phyloP scores from a whole-genome alignment of 2,888 invertebrate species.

The Ferdinandea cuprea region DNA sequence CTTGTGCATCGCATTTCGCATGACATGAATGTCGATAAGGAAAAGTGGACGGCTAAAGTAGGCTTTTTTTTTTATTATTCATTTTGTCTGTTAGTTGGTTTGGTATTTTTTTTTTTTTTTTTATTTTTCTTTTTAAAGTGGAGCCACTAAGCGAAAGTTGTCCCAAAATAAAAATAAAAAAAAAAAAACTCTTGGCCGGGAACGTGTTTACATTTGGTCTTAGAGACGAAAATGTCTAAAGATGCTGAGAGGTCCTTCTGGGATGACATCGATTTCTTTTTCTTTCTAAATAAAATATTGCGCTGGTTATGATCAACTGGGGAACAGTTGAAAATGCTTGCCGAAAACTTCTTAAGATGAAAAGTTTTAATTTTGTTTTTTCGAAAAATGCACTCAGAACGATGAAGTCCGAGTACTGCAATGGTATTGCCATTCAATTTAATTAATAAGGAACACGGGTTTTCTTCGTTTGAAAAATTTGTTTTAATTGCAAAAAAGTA shows the following conservation, averaged over 20 bases:
- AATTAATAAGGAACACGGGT: conserved; percentile 34
- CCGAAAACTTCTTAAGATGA: conserved; percentile 33
- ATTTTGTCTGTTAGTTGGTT: conserved; percentile 8
- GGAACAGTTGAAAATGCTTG: conserved; percentile 50
- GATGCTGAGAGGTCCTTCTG: not conserved
- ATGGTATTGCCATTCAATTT: conserved; percentile 32
- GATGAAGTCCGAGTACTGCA: not conserved
- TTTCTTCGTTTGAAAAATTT: no score
- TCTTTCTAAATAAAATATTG: conserved; percentile 17
- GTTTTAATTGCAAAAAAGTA: no score
- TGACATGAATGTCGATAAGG: conserved; percentile 59
- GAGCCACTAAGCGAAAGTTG: conserved; percentile 48
- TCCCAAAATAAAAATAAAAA: conserved; percentile 28
- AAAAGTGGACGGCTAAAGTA: conserved; percentile 23
- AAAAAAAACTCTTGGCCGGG: conserved; percentile 16
- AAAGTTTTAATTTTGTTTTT: conserved; percentile 48
- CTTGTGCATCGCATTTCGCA: conserved; percentile 50
- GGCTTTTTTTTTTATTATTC: conserved; percentile 12
- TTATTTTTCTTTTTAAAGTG: conserved; percentile 30
- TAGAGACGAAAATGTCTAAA: not conserved
- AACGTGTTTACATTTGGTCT: conserved; percentile 41
- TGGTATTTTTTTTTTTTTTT: no score
- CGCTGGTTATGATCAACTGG: conserved; percentile 39
- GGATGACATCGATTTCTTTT: conserved; percentile 32
- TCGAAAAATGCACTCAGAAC: conserved; percentile 1